These are phyloP conservation scores for Paratilapia polleni DNA, from an alignment of 2,113 vertebrate species.

Conservation along the genomic window DNA sequence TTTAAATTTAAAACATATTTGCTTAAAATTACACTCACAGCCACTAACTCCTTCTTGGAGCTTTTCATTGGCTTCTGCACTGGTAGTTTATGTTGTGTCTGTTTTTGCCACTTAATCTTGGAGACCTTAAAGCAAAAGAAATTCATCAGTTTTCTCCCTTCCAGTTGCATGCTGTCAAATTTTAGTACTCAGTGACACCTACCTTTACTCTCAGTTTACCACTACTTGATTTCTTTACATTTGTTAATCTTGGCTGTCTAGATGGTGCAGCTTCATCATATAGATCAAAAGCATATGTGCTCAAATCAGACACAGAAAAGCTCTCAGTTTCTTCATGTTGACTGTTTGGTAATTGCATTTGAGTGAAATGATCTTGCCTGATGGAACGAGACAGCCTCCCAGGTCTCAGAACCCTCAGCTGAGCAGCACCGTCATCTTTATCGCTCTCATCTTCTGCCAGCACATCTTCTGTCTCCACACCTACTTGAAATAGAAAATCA, in stretches of 20 bases:
- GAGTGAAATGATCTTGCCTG: neutral
- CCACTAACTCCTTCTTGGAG: rapidly evolving
- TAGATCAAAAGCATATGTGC: neutral
- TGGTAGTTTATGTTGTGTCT: neutral
- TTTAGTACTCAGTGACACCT: neutral
- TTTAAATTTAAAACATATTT: neutral
- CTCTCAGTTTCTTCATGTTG: neutral
- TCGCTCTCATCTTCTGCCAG: slow-evolving; percentile 1
- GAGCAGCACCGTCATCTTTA: slow-evolving; percentile 2
- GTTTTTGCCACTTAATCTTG: neutral
- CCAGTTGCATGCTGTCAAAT: neutral
- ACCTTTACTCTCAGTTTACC: slow-evolving; percentile 7
- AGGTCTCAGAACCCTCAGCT: slow-evolving; percentile 32
- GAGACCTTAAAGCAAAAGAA: slow-evolving; percentile 1
- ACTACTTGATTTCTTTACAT: neutral
- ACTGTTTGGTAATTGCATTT: neutral
- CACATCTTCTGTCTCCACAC: neutral
- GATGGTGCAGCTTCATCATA: neutral
- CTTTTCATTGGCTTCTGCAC: neutral
- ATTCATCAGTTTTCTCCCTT: neutral
- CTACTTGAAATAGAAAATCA: neutral
- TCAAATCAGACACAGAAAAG: neutral
- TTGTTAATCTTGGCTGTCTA: neutral
- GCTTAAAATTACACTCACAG: neutral
- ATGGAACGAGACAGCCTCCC: neutral